phyloP scores from a whole-genome alignment of 2,888 invertebrate genomes.

The Diadegma fenestrale region DNA sequence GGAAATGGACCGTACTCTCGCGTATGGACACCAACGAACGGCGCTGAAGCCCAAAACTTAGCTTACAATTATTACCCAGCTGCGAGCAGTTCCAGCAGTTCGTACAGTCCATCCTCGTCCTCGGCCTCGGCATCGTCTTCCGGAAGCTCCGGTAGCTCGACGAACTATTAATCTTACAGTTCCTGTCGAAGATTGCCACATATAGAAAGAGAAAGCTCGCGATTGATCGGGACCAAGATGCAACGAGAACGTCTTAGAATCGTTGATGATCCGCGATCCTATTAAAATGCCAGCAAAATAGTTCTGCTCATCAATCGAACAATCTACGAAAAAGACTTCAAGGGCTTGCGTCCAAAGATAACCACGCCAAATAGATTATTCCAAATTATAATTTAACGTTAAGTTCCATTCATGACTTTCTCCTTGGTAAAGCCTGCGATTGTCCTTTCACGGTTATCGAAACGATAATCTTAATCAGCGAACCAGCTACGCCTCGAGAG shows the following conservation, averaged over 20 bases:
- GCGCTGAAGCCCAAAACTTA: constrained; percentile 84
- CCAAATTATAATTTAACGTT: constrained; percentile 36
- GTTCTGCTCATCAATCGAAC: constrained; percentile 33
- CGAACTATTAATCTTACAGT: constrained; percentile 75
- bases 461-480: constrained; percentile 36
- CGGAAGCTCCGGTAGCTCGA: constrained; percentile 78
- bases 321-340: constrained; percentile 52
- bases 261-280: neutral
- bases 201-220: constrained; percentile 19
- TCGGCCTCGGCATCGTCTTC: constrained; percentile 86
- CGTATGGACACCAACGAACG: constrained; percentile 88
- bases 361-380: constrained; percentile 56
- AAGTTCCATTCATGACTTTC: constrained; percentile 31
- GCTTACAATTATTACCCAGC: constrained; percentile 85
- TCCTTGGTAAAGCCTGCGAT: constrained; percentile 16
- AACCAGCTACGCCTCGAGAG: constrained; percentile 7
- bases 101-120: constrained; percentile 90
- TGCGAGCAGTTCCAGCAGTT: constrained; percentile 89
- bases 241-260: constrained; percentile 19
- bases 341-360: constrained; percentile 61
- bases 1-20: constrained; percentile 92
- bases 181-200: constrained; percentile 60
- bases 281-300: constrained; percentile 41
- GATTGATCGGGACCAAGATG: constrained; percentile 39
- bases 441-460: constrained; percentile 28